Percentiles rank a stretch among this genome's conserved stretches.
These are phyloP conservation scores for Meganola albula DNA, from an alignment of 2,888 invertebrate genomes.

Conservation along the genomic window DNA sequence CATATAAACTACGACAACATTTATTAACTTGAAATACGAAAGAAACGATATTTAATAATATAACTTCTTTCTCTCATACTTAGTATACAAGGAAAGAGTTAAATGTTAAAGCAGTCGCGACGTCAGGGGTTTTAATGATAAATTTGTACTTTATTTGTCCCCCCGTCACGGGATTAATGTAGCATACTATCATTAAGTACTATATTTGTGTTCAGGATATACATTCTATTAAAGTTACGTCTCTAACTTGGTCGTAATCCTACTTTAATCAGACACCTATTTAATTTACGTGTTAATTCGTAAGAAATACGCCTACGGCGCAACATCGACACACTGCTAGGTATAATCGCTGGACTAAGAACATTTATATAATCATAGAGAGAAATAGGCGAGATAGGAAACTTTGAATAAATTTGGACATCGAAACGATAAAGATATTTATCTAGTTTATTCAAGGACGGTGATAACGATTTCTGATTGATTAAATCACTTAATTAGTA, in stretches of 20 bases:
- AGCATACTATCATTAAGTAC: conserved; percentile 41
- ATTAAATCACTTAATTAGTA: neutral
- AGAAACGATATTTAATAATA: too few species aligned
- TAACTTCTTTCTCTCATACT: conserved; percentile 56
- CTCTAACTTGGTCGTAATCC: conserved; percentile 69
- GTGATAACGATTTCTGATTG: conserved; percentile 25
- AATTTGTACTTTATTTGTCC: conserved; percentile 72
- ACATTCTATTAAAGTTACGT: conserved; percentile 42
- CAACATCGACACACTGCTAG: conserved; percentile 38
- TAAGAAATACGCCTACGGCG: conserved; percentile 31
- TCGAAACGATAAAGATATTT: conserved; percentile 42
- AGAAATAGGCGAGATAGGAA: conserved; percentile 55
- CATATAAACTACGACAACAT: conserved; percentile 54
- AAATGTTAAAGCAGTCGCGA: conserved; percentile 49
- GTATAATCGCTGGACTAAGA: conserved; percentile 45
- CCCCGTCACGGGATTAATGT: conserved; percentile 43
- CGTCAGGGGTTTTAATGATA: conserved; percentile 55
- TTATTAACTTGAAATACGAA: conserved; percentile 48
- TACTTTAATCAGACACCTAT: conserved; percentile 59
- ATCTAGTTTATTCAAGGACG: conserved; percentile 17
- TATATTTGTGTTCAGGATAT: conserved; percentile 60
- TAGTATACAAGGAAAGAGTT: conserved; percentile 60
- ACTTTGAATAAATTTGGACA: conserved; percentile 60
- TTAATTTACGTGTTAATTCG: conserved; percentile 50
- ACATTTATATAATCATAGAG: conserved; percentile 38